A percentile compares a stretch with the other conserved stretches of the same genome.
phyloP scores from a whole-genome alignment of 2,888 invertebrate genomes.

The Megalurothrips usitatus region DNA sequence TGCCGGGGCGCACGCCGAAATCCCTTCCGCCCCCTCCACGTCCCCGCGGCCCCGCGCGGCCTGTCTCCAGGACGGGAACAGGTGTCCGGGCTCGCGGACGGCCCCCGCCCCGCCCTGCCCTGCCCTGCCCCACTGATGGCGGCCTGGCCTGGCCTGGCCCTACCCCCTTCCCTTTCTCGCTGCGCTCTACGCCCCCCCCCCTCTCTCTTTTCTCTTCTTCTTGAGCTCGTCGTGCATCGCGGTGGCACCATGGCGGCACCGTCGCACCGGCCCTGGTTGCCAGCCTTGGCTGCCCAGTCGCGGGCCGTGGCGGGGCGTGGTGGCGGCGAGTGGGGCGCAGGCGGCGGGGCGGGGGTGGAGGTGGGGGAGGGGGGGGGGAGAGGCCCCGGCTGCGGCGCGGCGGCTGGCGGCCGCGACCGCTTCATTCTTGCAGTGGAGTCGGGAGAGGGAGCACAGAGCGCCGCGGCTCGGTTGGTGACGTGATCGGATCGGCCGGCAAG shows the following conservation, averaged over 20 bases:
- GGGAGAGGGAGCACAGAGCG: not conserved
- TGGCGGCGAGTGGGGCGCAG: not conserved
- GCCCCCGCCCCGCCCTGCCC: not conserved
- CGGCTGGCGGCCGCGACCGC: not conserved
- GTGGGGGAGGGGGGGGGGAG: not conserved
- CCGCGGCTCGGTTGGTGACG: not conserved
- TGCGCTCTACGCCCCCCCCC: not conserved
- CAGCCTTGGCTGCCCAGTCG: not conserved
- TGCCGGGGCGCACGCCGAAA: no score
- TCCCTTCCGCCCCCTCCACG: no score
- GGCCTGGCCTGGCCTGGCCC: not conserved
- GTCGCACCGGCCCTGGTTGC: not conserved
- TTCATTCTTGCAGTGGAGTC: slow-evolving; percentile 7
- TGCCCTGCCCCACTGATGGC: not conserved
- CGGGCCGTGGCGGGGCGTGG: not conserved
- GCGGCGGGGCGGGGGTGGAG: not conserved
- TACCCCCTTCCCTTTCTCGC: not conserved
- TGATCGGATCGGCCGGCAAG: not conserved
- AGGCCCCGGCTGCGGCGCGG: not conserved
- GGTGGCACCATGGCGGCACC: not conserved
- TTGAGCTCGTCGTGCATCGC: not conserved
- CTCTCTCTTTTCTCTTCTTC: not conserved
- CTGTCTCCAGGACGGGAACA: no score
- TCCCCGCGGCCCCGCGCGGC: no score
- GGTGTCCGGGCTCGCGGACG: no score